Conservation (phyloP, 1,140 invertebrate species). For the Caerostris darwini region DNA sequence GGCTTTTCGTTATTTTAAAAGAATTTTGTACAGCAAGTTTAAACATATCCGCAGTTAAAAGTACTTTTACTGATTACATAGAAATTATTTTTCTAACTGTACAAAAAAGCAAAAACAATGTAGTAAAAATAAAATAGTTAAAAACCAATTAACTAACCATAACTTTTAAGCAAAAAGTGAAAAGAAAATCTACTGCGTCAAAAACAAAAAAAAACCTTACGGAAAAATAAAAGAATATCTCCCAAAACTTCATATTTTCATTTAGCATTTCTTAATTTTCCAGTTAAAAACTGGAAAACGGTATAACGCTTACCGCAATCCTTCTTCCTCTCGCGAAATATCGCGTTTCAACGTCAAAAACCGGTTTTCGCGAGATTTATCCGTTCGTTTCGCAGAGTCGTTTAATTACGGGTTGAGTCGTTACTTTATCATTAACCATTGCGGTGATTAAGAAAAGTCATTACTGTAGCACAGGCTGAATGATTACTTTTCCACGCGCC, state of each 20-base stretch:
- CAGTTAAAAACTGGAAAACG: background rate
- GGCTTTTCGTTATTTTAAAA: too few relatives aligned
- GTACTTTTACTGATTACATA: background rate
- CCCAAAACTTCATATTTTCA: background rate
- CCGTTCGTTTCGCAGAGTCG: background rate
- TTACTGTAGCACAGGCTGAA: background rate
- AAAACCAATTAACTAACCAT: background rate
- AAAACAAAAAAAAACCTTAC: background rate
- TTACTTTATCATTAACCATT: conserved; percentile 23
- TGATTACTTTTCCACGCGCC: conserved; percentile 2
- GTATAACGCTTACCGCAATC: background rate
- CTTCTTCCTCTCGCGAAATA: background rate
- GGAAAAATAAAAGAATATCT: background rate
- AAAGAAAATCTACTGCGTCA: background rate
- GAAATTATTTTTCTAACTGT: background rate
- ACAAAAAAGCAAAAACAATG: background rate
- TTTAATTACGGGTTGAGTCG: conserved; percentile 20
- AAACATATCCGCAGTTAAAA: too few relatives aligned
- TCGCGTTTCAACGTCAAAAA: conserved; percentile 6
- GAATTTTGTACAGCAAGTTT: too few relatives aligned
- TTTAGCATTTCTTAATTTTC: conserved; percentile 9
- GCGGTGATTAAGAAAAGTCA: conserved; percentile 26
- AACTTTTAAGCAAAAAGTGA: background rate
- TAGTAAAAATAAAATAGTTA: background rate
- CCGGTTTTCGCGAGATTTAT: background rate